Evolutionary conservation across 2,888 invertebrate species (phyloP), one percentile per base, ranked within the genome.

Genomic region (Agrochola litura): DNA sequence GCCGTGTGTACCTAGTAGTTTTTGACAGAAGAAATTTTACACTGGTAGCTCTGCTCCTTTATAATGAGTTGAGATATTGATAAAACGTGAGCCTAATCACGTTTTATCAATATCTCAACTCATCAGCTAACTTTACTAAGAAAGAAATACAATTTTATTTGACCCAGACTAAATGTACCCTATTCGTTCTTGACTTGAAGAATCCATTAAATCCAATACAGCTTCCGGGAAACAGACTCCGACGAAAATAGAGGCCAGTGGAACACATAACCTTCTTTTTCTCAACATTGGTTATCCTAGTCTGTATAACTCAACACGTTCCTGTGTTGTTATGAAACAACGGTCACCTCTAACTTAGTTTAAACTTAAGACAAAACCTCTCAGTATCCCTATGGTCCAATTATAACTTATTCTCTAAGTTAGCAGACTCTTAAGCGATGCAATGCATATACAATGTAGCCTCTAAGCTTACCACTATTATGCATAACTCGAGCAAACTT

Each of bases 391-490:
- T 76, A 83, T 80, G 81, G 82, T 84, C 82, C 89, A 87, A 88
- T 89, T 89, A 89, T 81, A 89, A 89, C 76, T 88, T 89, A 84
- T 82, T 85, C 85, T 65, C 76, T 67, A 87, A 89, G 81, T 83
- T 83, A 73, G 37, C 64, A 74, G 78, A 81, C 76, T 88, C 58
- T 52, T 78, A 82, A 87, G 88, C 85, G 79, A 83, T 85, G 83
- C 87, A 87, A 89, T 89, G 89, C 87, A 85, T 89, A 79, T 77
- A 87, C 76, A 87, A 83, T 82, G 73, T 81, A 72, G 77, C 68
- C 64, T 79, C 76, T 79, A 78, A 87, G 79, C 77, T 71, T 22
- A 67, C 73, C 12, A 58, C 63, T 82, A 82, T 82, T 82, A 82
- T 82, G 82, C 87, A 88, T 84, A 87, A 86, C 75, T 84, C n/a